These are phyloP conservation scores for Siniperca scherzeri DNA, from an alignment of 2,797 vertebrate species.

Conservation along the genomic window DNA sequence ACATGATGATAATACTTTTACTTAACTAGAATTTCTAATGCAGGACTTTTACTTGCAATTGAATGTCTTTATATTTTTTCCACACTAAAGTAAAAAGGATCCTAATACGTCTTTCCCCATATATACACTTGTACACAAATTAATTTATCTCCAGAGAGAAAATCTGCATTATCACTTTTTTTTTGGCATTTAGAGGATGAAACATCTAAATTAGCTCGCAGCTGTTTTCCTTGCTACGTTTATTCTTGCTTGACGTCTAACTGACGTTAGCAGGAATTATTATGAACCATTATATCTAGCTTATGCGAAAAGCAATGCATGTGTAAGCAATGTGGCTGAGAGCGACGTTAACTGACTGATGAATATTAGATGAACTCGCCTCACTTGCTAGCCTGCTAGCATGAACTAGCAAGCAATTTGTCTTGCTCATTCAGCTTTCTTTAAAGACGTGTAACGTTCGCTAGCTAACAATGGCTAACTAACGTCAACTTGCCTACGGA, in stretches of 20 bases:
- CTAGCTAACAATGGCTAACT: slow-evolving; percentile 60
- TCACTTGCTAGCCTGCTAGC: slow-evolving; percentile 37
- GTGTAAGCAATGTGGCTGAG: no score
- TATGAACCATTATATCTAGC: background rate
- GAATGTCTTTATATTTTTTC: background rate
- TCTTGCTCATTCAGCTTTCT: slow-evolving; percentile 66
- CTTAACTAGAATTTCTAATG: background rate
- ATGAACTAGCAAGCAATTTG: slow-evolving; percentile 35
- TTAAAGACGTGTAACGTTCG: slow-evolving; percentile 65
- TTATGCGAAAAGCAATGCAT: no score
- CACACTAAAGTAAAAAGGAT: no score
- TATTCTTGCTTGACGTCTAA: background rate
- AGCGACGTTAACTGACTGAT: no score
- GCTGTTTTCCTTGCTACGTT: background rate
- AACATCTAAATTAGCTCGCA: background rate
- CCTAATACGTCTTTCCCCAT: no score
- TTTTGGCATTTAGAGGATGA: background rate
- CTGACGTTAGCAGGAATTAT: background rate
- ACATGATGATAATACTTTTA: background rate
- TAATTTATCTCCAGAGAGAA: accelerated
- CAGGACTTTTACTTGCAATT: background rate
- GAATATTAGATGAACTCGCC: no score
- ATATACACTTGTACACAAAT: background rate
- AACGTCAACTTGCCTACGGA: background rate
- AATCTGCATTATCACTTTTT: no score